phyloP scores from a whole-genome alignment of 2,797 vertebrate species.

The Falco biarmicus region DNA sequence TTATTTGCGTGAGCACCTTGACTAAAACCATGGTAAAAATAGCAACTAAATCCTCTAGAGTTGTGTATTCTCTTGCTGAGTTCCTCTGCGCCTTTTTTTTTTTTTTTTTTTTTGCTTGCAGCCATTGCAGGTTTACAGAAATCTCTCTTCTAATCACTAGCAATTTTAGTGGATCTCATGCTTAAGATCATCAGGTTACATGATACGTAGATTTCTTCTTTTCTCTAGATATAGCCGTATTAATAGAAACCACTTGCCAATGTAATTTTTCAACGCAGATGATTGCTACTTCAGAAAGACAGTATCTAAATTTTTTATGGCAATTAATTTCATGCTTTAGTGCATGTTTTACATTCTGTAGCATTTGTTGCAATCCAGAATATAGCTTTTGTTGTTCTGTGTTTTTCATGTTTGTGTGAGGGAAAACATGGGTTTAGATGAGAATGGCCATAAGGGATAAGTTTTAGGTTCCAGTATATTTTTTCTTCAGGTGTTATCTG shows the following conservation, averaged over 20 bases:
- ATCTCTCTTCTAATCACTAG: neutral
- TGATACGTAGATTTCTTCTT: fast-evolving
- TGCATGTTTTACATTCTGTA: neutral
- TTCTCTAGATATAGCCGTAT: neutral
- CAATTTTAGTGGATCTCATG: neutral
- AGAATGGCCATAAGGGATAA: neutral
- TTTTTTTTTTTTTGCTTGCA: neutral
- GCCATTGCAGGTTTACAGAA: neutral
- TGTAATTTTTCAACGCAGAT: neutral
- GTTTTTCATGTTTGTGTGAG: neutral
- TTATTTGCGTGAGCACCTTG: neutral
- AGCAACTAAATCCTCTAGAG: neutral
- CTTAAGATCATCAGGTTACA: neutral
- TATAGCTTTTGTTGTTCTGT: neutral
- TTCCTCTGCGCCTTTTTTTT: neutral
- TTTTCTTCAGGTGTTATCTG: neutral
- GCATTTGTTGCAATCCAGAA: neutral
- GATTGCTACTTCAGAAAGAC: neutral
- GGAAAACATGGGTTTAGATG: neutral
- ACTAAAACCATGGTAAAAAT: constrained; percentile 33
- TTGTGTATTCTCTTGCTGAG: neutral
- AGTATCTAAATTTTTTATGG: neutral
- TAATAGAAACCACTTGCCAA: neutral
- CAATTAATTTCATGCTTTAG: neutral
- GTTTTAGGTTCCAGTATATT: neutral